Evolutionary conservation across 1,140 invertebrate species (phyloP).

Genomic region (Hyposmocoma kahamanoa): DNA sequence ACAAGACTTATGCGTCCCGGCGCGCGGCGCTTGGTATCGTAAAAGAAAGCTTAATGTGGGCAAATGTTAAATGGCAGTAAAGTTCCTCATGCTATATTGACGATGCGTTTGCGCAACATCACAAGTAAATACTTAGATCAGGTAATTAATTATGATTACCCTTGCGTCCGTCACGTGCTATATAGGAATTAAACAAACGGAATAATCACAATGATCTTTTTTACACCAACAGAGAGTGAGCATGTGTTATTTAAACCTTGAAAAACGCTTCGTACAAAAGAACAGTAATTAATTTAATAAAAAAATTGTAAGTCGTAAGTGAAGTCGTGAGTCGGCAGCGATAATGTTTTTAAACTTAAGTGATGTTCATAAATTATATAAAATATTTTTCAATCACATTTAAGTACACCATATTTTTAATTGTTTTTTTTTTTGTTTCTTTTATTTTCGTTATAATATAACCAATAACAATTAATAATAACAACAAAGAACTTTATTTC

Average conservation of each 20-base stretch:
- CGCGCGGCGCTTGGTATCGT: too few relatives aligned
- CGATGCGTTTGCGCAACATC: background rate
- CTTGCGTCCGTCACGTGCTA: background rate
- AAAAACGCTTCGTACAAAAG: background rate
- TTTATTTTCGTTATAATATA: too few relatives aligned
- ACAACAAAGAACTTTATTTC: too few relatives aligned
- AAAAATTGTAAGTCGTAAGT: background rate
- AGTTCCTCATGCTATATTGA: too few relatives aligned
- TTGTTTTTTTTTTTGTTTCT: too few relatives aligned
- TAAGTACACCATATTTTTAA: too few relatives aligned
- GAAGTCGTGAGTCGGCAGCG: background rate
- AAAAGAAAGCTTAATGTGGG: too few relatives aligned
- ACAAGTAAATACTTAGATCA: background rate
- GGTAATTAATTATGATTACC: background rate
- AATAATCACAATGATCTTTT: conserved; percentile 1
- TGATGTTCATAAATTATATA: background rate
- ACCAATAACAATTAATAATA: too few relatives aligned
- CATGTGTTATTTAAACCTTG: background rate
- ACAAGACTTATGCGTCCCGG: too few relatives aligned
- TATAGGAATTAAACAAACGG: background rate
- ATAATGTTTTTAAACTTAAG: background rate
- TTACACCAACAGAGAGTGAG: background rate
- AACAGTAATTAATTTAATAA: conserved; percentile 1
- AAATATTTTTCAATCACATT: conserved; percentile 3
- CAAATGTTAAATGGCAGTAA: too few relatives aligned